Evolutionary conservation across 2,888 invertebrate genomes (phyloP), one percentile per base, ranked within the genome.

Genomic region (Tanypteryx hageni): DNA sequence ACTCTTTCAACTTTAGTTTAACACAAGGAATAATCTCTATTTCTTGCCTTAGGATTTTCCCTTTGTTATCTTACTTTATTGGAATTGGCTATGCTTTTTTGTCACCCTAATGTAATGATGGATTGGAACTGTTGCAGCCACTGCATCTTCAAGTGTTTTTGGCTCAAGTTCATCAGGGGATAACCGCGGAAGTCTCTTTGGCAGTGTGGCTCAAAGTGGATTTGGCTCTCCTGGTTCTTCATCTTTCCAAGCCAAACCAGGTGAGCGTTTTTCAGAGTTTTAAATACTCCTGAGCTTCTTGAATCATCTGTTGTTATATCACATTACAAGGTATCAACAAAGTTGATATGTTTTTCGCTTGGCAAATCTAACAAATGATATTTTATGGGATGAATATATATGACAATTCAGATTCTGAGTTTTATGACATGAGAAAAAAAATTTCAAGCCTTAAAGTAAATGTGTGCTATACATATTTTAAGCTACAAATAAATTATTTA

Each of bases 121-220:
- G 64, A 64, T 64, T 64, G 64, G 14, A 18, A 57, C 44, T 57
- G 16, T 56, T 83, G 4, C 83, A 89, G 89, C 89, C 16, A 89
- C 89, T n/a, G 61, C 89, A 44, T 56, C 89, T 22, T 76, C 76
- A 13, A 27, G 76, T 27, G 76, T 76, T 3, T 76, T 76, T 27
- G 85, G 57, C 18, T 3, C 82, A 7, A 56, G 83, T 44, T 64
- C 89, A n/a, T 89, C 64, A 44, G 61, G 84, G 10, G 44, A 18
- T 64, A 83, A 57, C 14, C 56, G 83, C 1, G 83, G 83, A 3
- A 56, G 56, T 44, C 0, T 82, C 56, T 89, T 89, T 89, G 89
- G 64, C 10, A 64, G 64, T 18, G 94, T 95, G 13, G 94, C 95
- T 10, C 95, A 95, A 93, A 94, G 94, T 68, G 95, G 95, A 16